Evolutionary conservation across 2,113 vertebrate genomes (phyloP).

Genomic region (Tauraco erythrolophus): DNA sequence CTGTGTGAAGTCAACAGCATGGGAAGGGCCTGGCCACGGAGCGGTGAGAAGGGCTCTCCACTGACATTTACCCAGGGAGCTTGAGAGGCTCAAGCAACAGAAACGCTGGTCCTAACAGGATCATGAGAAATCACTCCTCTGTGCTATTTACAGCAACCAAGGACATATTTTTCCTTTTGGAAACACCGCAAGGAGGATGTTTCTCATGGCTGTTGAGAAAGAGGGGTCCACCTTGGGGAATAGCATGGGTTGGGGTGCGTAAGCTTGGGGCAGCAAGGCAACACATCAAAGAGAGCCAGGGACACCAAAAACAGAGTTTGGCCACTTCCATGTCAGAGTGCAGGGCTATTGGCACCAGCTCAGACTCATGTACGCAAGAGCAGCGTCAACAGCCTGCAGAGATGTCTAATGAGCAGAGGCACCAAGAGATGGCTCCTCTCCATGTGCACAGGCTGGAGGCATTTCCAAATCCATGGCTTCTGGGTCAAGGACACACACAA

Average conservation of each 20-base stretch:
- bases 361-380: not conserved
- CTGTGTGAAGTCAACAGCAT: not conserved
- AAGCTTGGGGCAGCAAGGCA: not conserved
- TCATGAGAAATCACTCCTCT: conserved; percentile 67
- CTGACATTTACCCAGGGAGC: not conserved
- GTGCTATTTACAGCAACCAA: conserved; percentile 68
- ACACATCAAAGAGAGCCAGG: conserved; percentile 28
- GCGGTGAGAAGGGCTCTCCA: not conserved
- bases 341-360: conserved; percentile 14
- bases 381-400: not conserved
- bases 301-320: not conserved
- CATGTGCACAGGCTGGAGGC: not conserved
- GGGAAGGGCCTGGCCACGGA: not conserved
- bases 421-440: not conserved
- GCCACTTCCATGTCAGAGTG: conserved; percentile 31
- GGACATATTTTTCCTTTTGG: conserved; percentile 24
- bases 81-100: not conserved
- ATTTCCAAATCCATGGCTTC: not conserved
- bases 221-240: conserved; percentile 43
- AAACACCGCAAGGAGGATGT: conserved; percentile 60
- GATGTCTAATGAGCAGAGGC: not conserved
- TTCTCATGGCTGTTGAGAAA: conserved; percentile 68
- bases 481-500: not conserved
- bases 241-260: not conserved
- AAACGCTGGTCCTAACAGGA: conserved; percentile 2